Conservation (phyloP, 2,888 invertebrate species). For the Synanthedon tipuliformis region DNA sequence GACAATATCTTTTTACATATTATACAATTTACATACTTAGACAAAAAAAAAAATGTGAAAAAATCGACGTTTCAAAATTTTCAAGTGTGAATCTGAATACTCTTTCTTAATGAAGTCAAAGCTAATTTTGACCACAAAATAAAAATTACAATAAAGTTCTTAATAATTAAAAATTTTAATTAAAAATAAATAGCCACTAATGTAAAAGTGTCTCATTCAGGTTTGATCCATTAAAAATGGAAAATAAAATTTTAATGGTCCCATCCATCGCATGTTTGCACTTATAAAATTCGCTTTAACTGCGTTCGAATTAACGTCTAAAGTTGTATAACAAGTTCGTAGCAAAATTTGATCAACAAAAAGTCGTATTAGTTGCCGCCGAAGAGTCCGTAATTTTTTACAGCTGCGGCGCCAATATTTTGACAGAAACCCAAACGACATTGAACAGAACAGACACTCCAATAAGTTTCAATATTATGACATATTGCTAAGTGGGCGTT, state of each 20-base stretch:
- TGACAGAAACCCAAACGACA: slow-evolving; percentile 38
- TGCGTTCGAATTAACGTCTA: too few species aligned
- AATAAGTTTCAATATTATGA: slow-evolving; percentile 39
- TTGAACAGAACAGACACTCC: slow-evolving; percentile 42
- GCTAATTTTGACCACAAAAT: too few species aligned
- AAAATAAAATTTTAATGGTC: background rate
- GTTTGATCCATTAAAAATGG: background rate
- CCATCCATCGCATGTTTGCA: too few species aligned
- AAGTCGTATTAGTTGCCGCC: too few species aligned
- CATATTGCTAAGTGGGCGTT: slow-evolving; percentile 50
- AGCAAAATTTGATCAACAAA: background rate
- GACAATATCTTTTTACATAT: too few species aligned
- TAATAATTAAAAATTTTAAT: background rate
- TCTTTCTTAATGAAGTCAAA: too few species aligned
- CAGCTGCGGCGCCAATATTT: slow-evolving; percentile 45
- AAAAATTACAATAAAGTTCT: too few species aligned
- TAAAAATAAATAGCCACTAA: background rate
- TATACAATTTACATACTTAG: too few species aligned
- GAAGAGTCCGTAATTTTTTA: background rate
- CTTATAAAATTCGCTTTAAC: too few species aligned
- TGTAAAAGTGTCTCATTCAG: background rate
- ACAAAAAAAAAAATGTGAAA: too few species aligned
- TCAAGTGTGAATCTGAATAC: too few species aligned
- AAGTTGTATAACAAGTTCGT: background rate
- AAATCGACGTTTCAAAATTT: too few species aligned